phyloP scores from a whole-genome alignment of 2,888 invertebrate genomes.

The Nycteola revayana region DNA sequence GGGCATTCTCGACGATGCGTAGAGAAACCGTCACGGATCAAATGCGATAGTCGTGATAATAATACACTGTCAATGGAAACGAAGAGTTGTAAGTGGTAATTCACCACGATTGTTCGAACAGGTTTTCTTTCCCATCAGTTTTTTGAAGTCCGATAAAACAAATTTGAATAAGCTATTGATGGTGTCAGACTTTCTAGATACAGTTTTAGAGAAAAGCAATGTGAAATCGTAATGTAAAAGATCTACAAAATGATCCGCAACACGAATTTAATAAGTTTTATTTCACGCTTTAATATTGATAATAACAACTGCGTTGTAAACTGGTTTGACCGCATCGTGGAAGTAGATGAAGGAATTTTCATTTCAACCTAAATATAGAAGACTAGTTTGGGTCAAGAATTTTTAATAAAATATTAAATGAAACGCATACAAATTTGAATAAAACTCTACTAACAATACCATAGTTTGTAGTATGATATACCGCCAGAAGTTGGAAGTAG shows the following conservation, averaged over 20 bases:
- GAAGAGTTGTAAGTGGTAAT: slow-evolving; percentile 46
- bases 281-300: slow-evolving; percentile 25
- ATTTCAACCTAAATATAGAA: slow-evolving; percentile 37
- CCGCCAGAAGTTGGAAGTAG: no score
- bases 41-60: slow-evolving; percentile 45
- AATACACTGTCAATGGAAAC: slow-evolving; percentile 46
- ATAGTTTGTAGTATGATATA: no score
- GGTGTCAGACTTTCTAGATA: slow-evolving; percentile 44
- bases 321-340: slow-evolving; percentile 22
- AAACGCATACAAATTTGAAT: no score
- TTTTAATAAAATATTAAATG: no score
- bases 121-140: slow-evolving; percentile 57
- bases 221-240: slow-evolving; percentile 22
- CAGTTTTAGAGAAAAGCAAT: slow-evolving; percentile 27
- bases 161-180: slow-evolving; percentile 46
- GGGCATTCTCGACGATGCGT: slow-evolving; percentile 15
- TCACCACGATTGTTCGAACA: slow-evolving; percentile 49
- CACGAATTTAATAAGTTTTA: slow-evolving; percentile 18
- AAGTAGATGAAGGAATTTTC: slow-evolving; percentile 23
- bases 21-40: slow-evolving; percentile 34
- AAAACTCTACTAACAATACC: no score
- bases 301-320: slow-evolving; percentile 24
- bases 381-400: no score
- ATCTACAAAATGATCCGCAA: slow-evolving; percentile 18
- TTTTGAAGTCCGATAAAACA: slow-evolving; percentile 40